phyloP scores from a whole-genome alignment of 2,797 vertebrate genomes.

The Manis javanica region DNA sequence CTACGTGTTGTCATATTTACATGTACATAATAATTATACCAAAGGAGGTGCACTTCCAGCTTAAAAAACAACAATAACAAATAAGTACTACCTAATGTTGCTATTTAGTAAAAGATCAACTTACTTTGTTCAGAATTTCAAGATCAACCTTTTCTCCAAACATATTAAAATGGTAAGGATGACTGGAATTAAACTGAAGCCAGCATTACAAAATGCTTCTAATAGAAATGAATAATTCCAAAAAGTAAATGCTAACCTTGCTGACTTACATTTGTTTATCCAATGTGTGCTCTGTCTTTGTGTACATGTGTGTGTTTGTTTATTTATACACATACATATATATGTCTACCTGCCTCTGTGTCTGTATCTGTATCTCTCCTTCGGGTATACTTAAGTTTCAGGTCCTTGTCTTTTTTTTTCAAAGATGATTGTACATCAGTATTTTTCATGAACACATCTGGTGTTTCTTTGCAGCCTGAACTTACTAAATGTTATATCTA shows the following conservation, averaged over 20 bases:
- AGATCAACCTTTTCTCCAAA: constrained; percentile 1
- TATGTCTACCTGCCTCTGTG: not conserved
- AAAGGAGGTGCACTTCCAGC: not conserved
- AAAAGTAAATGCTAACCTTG: not conserved
- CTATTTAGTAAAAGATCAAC: not conserved
- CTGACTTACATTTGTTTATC: not conserved
- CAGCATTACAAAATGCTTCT: not conserved
- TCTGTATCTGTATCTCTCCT: not conserved
- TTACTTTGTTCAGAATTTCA: constrained; percentile 28
- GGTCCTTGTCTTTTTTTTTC: constrained; percentile 42
- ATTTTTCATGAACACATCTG: constrained; percentile 69
- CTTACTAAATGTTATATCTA: constrained; percentile 73
- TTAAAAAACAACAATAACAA: not conserved
- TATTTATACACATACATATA: not conserved
- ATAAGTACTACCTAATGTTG: not conserved
- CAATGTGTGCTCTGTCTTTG: not conserved
- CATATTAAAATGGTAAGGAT: not conserved
- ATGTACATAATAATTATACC: not conserved
- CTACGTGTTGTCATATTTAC: not conserved
- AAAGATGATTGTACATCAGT: constrained; percentile 77
- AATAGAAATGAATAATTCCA: not conserved
- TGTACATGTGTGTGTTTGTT: not conserved
- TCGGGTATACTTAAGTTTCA: not conserved
- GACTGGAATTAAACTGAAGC: not conserved
- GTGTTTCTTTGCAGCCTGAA: constrained; percentile 60